These are phyloP conservation scores for Machimus atricapillus DNA, from an alignment of 2,888 invertebrate genomes.

Conservation along the genomic window DNA sequence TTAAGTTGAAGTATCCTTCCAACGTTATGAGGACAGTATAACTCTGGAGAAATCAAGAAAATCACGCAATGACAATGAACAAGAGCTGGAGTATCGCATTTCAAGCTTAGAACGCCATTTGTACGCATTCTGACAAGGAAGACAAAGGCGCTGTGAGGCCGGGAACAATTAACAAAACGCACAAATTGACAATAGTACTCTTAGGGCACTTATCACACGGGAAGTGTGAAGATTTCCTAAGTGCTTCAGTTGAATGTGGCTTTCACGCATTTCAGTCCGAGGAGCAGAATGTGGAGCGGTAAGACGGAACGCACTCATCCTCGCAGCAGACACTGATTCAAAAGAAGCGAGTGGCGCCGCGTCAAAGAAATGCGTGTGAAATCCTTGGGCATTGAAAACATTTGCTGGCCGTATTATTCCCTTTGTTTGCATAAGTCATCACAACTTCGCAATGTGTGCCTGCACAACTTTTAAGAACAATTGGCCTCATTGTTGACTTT, in stretches of 20 bases:
- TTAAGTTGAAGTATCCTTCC: not conserved
- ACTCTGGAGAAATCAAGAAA: not conserved
- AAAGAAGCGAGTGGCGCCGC: not conserved
- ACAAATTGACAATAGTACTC: slow-evolving; percentile 3
- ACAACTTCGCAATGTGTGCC: slow-evolving; percentile 19
- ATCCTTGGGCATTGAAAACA: not conserved
- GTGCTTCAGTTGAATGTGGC: not conserved
- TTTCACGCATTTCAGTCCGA: not conserved
- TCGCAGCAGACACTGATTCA: not conserved
- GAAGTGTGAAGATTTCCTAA: not conserved
- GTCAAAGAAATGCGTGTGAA: slow-evolving; percentile 14
- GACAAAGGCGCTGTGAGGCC: not conserved
- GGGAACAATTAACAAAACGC: slow-evolving; percentile 18
- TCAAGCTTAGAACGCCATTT: not conserved
- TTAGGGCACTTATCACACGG: not conserved
- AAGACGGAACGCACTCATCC: not conserved
- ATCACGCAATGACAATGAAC: not conserved
- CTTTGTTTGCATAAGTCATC: not conserved
- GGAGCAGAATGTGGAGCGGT: not conserved
- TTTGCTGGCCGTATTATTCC: slow-evolving; percentile 9
- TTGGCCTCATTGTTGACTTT: slow-evolving; percentile 28
- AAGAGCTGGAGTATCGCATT: not conserved
- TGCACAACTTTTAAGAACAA: slow-evolving; percentile 11
- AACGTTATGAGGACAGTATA: not conserved
- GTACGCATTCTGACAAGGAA: not conserved